Base-by-base conservation (phyloP, 2,888 invertebrate species). In the Apodemia mormo region DNA sequence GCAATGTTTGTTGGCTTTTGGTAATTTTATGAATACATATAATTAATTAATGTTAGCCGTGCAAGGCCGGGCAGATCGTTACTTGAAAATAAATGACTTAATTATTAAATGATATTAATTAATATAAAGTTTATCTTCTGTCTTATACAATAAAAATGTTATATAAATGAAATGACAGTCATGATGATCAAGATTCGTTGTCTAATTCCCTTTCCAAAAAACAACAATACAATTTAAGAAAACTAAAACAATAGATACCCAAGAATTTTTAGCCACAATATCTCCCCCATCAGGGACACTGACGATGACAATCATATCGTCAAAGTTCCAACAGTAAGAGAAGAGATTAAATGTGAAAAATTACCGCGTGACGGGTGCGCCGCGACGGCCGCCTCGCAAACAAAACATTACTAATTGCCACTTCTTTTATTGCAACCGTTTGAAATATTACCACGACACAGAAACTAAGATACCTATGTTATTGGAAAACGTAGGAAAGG, bases 331-430 rank as follows among this genome's bases (percentile, higher is more conserved):
- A 64, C 61, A 33, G 61, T 37, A 7, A 67, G 73, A 70, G 72
- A 70, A 5, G 78, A 74, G 79, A 80, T 80, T 80, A 77, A 74
- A 73, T 76, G 76, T 81, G 80, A 80, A 79, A 80, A 78, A 80
- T 78, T 73, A 72, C 74, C 73, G 74, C 72, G 71, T n/a, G 52
- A 52, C 52, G 49, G 3, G 14, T 74, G 70, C 76, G 67, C 61
- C 72, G 71, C 45, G 45, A 45, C 45, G 49, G 49, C 73, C 71
- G 65, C 45, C 72, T 66, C 73, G 74, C 76, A 78, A 80, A 81
- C 78, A 80, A 80, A 81, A 79, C 79, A 77, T 75, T 74, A 75
- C 78, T 81, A 80, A 80, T 80, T 80, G 78, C 80, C 76, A 75
- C 75, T 78, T 79, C 80, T 79, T 80, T 80, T 79, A 77, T 79